Evolutionary conservation across 2,113 vertebrate species (phyloP).

Genomic region (Sebastes schlegelii): DNA sequence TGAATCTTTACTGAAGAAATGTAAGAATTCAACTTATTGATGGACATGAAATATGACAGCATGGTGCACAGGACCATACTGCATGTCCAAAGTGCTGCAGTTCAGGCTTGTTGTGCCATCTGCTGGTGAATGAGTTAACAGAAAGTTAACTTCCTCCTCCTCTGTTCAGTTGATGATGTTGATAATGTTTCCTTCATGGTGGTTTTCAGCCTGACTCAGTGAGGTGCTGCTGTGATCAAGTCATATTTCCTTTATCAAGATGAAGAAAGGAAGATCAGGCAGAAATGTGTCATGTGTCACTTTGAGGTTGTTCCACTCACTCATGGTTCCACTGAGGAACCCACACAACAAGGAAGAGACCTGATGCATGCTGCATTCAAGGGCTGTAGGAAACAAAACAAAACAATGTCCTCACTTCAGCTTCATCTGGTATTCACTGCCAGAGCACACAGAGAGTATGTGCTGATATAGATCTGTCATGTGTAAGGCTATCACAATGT

Average conservation of each 20-base stretch:
- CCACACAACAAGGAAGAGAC: too few relatives aligned
- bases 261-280: background rate
- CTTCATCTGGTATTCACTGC: too few relatives aligned
- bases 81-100: background rate
- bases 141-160: background rate
- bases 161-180: background rate
- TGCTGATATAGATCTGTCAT: too few relatives aligned
- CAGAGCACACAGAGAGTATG: too few relatives aligned
- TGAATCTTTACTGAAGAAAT: background rate
- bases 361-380: too few relatives aligned
- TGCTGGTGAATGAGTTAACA: constrained; percentile 7
- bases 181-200: too few relatives aligned
- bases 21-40: background rate
- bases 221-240: background rate
- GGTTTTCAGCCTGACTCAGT: background rate
- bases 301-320: background rate
- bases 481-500: too few relatives aligned
- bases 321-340: too few relatives aligned
- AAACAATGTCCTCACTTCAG: too few relatives aligned
- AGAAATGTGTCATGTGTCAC: background rate
- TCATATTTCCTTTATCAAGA: background rate
- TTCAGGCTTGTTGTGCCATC: constrained; percentile 4
- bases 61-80: background rate
- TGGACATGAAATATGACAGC: background rate
- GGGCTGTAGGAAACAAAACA: too few relatives aligned